Percentiles rank a stretch among this genome's conserved stretches.
These are phyloP conservation scores for Argyresthia goedartella DNA, from an alignment of 2,888 invertebrate genomes.

Conservation along the genomic window DNA sequence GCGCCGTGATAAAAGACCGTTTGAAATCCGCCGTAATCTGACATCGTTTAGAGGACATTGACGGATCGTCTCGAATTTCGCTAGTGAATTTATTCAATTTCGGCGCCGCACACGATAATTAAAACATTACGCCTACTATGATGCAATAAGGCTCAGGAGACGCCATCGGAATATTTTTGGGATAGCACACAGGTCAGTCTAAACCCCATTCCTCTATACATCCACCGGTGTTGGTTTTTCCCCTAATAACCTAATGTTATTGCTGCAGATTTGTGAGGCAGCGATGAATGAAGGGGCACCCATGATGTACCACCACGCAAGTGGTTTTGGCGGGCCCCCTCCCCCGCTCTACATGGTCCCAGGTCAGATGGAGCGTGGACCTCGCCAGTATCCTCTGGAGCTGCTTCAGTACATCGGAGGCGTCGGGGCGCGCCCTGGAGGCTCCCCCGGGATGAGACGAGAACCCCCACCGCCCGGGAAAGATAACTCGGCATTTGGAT, in stretches of 20 bases:
- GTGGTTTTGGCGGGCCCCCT: conserved; percentile 40
- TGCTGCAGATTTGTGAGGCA: conserved; percentile 12
- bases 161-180: conserved; percentile 28
- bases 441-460: conserved; percentile 29
- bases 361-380: conserved; percentile 31
- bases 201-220: conserved; percentile 16
- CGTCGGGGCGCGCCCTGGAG: conserved; percentile 16
- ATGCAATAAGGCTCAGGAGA: conserved; percentile 43
- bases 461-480: conserved; percentile 27
- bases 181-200: neutral
- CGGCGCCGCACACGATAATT: conserved; percentile 40
- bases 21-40: conserved; percentile 20
- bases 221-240: conserved; percentile 19
- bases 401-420: conserved; percentile 32
- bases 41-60: conserved; percentile 36
- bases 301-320: conserved; percentile 52
- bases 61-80: conserved; percentile 59
- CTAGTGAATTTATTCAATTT: conserved; percentile 41
- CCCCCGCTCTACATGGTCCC: conserved; percentile 38
- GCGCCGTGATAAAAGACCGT: conserved; percentile 23
- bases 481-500: conserved; percentile 47
- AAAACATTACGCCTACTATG: conserved; percentile 51
- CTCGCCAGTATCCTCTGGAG: conserved; percentile 45
- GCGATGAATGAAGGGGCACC: conserved; percentile 54
- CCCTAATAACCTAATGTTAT: conserved; percentile 9